Conservation (phyloP, 2,888 invertebrate species). For the Phengaris arion region DNA sequence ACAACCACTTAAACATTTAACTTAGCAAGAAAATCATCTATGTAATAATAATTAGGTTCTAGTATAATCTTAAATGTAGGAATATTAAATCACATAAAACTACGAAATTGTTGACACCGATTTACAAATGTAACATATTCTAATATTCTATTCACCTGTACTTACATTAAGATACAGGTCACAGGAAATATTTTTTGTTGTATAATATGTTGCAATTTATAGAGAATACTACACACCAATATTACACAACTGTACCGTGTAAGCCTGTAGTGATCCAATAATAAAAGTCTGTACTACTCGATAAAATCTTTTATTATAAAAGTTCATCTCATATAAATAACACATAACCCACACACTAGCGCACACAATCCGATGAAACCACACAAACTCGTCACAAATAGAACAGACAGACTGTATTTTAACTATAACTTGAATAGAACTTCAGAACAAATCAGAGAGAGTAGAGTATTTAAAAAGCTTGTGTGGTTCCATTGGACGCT, state of each 20-base stretch:
- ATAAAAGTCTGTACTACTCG: conserved; percentile 54
- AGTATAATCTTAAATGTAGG: neutral
- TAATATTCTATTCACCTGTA: neutral
- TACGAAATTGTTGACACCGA: conserved; percentile 3
- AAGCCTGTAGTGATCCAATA: conserved; percentile 22
- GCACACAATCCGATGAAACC: conserved; percentile 39
- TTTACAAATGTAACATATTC: neutral
- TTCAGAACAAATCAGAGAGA: conserved; percentile 26
- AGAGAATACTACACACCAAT: neutral
- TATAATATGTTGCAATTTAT: neutral
- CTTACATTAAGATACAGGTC: neutral
- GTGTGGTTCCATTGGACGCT: conserved; percentile 31
- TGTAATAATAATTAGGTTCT: neutral
- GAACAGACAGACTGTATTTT: conserved; percentile 28
- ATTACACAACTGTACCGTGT: conserved; percentile 1
- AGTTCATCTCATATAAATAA: conserved; percentile 77
- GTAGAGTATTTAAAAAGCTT: conserved; percentile 22
- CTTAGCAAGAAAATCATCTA: neutral
- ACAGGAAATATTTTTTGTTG: neutral
- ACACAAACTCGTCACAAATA: conserved; percentile 24
- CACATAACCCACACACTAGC: conserved; percentile 73
- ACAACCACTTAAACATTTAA: neutral
- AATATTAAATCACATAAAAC: conserved; percentile 1
- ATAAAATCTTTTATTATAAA: conserved; percentile 78
- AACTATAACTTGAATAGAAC: conserved; percentile 26